These are phyloP conservation scores for Ditula angustiorana DNA, from an alignment of 2,888 invertebrate species.

Conservation along the genomic window DNA sequence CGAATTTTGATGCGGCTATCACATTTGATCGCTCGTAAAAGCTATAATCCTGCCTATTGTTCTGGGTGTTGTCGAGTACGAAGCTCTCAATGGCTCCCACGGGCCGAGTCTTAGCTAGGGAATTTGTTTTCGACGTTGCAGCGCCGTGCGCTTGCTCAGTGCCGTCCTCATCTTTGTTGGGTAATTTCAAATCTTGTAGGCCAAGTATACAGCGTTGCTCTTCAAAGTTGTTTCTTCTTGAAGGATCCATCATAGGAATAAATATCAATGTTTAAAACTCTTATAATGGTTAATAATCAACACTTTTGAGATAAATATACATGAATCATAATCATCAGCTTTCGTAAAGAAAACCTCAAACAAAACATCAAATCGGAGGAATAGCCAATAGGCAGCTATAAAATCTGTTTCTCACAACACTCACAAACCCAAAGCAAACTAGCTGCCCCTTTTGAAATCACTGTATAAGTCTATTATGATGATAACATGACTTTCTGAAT, in stretches of 20 bases:
- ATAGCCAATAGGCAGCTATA: too few species aligned
- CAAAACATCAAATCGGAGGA: constrained; percentile 53
- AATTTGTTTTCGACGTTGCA: constrained; percentile 69
- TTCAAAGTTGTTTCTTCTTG: constrained; percentile 73
- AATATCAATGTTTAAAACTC: constrained; percentile 13
- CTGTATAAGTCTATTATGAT: background rate
- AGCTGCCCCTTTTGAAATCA: background rate
- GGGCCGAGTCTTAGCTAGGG: constrained; percentile 80
- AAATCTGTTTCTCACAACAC: constrained; percentile 32
- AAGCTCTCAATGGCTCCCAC: constrained; percentile 89
- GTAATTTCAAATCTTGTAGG: constrained; percentile 82
- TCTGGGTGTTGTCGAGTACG: constrained; percentile 82
- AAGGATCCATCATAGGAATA: constrained; percentile 67
- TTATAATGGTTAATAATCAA: constrained; percentile 32
- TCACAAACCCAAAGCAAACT: background rate
- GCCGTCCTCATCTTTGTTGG: constrained; percentile 80
- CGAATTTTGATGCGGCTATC: constrained; percentile 91
- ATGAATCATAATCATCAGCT: constrained; percentile 66
- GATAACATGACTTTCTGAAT: too few species aligned
- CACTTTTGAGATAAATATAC: constrained; percentile 45
- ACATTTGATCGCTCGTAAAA: constrained; percentile 89
- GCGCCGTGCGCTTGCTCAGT: constrained; percentile 82
- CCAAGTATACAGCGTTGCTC: constrained; percentile 80
- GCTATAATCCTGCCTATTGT: constrained; percentile 79
- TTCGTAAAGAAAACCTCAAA: constrained; percentile 53